A percentile compares a stretch with the other conserved stretches of the same genome.
phyloP scores from a whole-genome alignment of 2,888 invertebrate species.

The Autographa gamma region DNA sequence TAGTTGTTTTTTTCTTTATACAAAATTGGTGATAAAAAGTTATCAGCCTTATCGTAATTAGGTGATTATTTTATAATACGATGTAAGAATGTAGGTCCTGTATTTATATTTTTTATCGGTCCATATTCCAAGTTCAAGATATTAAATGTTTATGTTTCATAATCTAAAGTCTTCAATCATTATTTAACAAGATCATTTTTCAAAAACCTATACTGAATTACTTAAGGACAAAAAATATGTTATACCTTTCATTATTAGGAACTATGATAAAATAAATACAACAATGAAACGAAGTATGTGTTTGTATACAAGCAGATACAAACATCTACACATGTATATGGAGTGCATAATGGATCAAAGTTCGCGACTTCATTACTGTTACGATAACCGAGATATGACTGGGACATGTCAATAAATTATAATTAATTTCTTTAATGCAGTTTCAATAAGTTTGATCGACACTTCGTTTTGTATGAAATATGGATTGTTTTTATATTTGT shows the following conservation, averaged over 20 bases:
- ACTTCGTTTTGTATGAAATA: too few species aligned
- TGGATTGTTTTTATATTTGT: too few species aligned
- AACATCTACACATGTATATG: neutral
- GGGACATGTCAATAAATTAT: conserved; percentile 2
- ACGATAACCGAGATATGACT: conserved; percentile 25
- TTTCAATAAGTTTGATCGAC: neutral
- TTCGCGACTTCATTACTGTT: conserved; percentile 20
- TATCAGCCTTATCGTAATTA: conserved; percentile 2
- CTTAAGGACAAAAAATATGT: neutral
- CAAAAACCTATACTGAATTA: neutral
- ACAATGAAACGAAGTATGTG: neutral
- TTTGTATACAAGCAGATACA: neutral
- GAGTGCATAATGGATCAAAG: conserved; percentile 31
- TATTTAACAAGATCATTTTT: too few species aligned
- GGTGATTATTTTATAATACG: conserved; percentile 1
- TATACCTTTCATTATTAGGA: neutral
- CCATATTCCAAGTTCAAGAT: neutral
- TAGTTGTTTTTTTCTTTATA: neutral
- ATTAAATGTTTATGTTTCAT: too few species aligned
- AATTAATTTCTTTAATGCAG: neutral
- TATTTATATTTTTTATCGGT: neutral
- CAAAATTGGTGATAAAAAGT: neutral
- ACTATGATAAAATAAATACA: neutral
- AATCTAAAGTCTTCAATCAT: too few species aligned
- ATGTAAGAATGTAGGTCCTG: neutral